phyloP scores from a whole-genome alignment of 2,888 invertebrate genomes.

The Tetropium fuscum region DNA sequence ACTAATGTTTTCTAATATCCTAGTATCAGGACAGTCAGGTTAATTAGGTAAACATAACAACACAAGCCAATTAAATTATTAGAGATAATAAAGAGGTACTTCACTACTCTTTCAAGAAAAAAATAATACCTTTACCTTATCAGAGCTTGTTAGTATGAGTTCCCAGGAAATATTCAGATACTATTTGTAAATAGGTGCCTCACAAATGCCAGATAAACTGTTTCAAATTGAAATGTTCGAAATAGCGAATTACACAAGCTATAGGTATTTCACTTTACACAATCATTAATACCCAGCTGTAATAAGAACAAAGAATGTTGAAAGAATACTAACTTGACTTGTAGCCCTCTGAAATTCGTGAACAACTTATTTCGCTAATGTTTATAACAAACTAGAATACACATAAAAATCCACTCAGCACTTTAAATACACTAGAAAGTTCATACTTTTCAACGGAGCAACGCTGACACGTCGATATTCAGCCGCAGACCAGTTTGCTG shows the following conservation, averaged over 20 bases:
- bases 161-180: too few relatives aligned
- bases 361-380: background rate
- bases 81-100: too few relatives aligned
- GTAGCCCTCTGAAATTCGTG: conserved; percentile 18
- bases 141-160: too few relatives aligned
- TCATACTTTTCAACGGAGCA: conserved; percentile 23
- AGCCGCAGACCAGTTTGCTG: conserved; percentile 39
- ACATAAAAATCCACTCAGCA: conserved; percentile 12
- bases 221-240: too few relatives aligned
- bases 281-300: background rate
- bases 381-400: conserved; percentile 9
- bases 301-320: conserved; percentile 7
- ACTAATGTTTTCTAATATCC: conserved; percentile 21
- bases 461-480: conserved; percentile 47
- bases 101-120: too few relatives aligned
- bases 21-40: background rate
- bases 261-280: conserved; percentile 8
- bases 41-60: too few relatives aligned
- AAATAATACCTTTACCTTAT: too few relatives aligned
- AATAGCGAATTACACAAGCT: too few relatives aligned
- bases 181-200: too few relatives aligned
- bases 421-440: conserved; percentile 22
- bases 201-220: conserved; percentile 4
- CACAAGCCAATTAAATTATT: too few relatives aligned
- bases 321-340: conserved; percentile 43